Conservation (phyloP, 2,113 vertebrate genomes). For the Cynopterus brachyotis region DNA sequence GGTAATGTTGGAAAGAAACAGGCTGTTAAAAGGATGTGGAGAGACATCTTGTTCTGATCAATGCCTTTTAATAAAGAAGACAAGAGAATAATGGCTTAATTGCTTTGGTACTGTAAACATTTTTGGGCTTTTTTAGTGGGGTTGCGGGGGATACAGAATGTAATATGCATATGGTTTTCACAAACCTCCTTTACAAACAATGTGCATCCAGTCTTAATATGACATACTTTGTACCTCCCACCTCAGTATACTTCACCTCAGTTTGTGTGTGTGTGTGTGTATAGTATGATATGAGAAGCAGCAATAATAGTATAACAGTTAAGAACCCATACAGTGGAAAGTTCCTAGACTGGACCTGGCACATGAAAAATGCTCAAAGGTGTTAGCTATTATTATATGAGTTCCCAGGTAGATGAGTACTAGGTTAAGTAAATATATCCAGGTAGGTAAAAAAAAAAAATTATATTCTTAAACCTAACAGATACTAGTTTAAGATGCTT, state of each 20-base stretch:
- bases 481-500: slow-evolving; percentile 34
- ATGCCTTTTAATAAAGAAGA: not conserved
- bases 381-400: not conserved
- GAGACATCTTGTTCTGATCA: not conserved
- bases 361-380: not conserved
- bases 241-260: not conserved
- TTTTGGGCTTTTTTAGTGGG: not conserved
- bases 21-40: not conserved
- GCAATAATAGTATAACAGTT: not conserved
- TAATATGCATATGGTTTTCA: not conserved
- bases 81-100: not conserved
- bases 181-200: not conserved
- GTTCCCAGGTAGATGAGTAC: not conserved
- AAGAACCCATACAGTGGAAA: not conserved
- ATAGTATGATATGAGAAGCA: not conserved
- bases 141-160: not conserved
- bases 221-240: not conserved
- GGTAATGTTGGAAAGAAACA: not conserved
- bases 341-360: not conserved
- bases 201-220: not conserved
- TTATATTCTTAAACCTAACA: slow-evolving; percentile 19
- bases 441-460: not conserved
- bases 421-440: not conserved
- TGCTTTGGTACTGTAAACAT: not conserved
- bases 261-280: not conserved